Evolutionary conservation across 1,140 invertebrate species (phyloP).

Genomic region (Zaprionus inermis): DNA sequence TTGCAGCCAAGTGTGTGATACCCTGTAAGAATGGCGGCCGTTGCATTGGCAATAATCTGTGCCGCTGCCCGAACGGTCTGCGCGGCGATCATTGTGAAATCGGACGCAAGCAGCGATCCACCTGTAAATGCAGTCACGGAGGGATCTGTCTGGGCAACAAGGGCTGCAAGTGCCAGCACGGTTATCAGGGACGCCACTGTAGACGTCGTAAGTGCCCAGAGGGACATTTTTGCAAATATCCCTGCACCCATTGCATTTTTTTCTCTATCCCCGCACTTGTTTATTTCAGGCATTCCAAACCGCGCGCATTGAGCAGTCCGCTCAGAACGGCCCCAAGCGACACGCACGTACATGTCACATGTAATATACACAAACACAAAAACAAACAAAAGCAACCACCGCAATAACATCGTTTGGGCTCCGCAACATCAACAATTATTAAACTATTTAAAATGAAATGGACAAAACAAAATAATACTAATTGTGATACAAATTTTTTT

Average conservation of each 20-base stretch:
- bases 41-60: conserved; percentile 93
- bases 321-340: conserved; percentile 11
- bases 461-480: conserved; percentile 76
- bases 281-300: conserved; percentile 50
- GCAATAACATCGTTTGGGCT: conserved; percentile 27
- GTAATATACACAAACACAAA: conserved; percentile 44
- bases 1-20: conserved; percentile 93
- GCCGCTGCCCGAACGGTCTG: conserved; percentile 91
- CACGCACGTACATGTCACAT: conserved; percentile 46
- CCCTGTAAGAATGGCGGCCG: conserved; percentile 94
- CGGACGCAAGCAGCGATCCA: conserved; percentile 88
- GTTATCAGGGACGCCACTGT: conserved; percentile 72
- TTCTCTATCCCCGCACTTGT: neutral
- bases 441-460: conserved; percentile 57
- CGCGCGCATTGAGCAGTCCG: conserved; percentile 47
- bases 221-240: neutral
- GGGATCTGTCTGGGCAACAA: conserved; percentile 89
- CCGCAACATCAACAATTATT: conserved; percentile 48
- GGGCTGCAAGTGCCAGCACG: conserved; percentile 85
- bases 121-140: conserved; percentile 91
- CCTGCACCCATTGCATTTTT: neutral
- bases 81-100: conserved; percentile 94
- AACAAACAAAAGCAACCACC: conserved; percentile 17
- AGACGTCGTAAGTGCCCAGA: conserved; percentile 67
- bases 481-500: conserved; percentile 81